Percentiles rank a stretch among this genome's conserved stretches.
Evolutionary conservation across 2,113 vertebrate species (phyloP).

Genomic region (Sceloporus tristichus): DNA sequence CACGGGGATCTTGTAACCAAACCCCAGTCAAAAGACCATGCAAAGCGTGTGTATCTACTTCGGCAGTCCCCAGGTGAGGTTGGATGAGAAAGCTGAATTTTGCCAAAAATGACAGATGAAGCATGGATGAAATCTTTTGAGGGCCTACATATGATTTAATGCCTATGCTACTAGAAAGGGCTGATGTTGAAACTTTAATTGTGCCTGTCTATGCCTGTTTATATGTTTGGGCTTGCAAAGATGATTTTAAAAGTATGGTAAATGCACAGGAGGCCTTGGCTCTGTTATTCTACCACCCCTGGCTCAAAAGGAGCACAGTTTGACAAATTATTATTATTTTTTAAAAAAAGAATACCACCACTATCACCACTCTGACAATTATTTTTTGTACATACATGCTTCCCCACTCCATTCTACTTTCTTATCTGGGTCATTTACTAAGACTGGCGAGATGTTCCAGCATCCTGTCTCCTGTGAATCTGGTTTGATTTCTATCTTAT

Average conservation of each 20-base stretch:
- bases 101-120: constrained; percentile 75
- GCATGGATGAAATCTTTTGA: constrained; percentile 74
- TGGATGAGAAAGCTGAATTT: constrained; percentile 57
- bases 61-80: constrained; percentile 38
- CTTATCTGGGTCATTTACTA: constrained; percentile 70
- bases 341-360: constrained; percentile 9
- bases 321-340: constrained; percentile 59
- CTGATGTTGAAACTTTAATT: constrained; percentile 71
- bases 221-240: constrained; percentile 68
- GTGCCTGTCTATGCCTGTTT: constrained; percentile 66
- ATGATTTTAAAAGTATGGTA: constrained; percentile 48
- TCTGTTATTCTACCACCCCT: constrained; percentile 57
- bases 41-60: constrained; percentile 46
- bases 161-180: constrained; percentile 56
- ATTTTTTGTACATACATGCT: not conserved
- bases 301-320: constrained; percentile 54
- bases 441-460: constrained; percentile 64
- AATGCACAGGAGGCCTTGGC: constrained; percentile 68
- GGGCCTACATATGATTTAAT: constrained; percentile 73
- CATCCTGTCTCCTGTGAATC: constrained; percentile 63
- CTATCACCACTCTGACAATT: too few relatives aligned
- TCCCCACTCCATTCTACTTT: not conserved
- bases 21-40: constrained; percentile 33
- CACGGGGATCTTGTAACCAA: too few relatives aligned
- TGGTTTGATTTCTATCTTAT: constrained; percentile 67